Evolutionary conservation across 2,797 vertebrate genomes (phyloP), one percentile per base, ranked within the genome.

Genomic region (Carapus acus): DNA sequence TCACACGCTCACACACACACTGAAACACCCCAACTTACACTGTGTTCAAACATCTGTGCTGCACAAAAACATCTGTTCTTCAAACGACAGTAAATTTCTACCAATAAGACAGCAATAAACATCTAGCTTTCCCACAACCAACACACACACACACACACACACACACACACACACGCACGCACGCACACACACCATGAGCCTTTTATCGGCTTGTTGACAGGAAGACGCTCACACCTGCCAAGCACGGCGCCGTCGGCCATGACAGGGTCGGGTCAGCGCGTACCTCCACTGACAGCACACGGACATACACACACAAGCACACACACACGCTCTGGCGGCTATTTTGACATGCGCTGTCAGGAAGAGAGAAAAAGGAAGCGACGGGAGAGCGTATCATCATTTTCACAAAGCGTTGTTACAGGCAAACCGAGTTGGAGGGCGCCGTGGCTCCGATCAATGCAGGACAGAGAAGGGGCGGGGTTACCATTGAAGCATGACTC

Each of bases 371-470:
- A 58, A 50, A 75, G 60, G 55, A 57, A 51, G 45, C 8, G 12
- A 62, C 70, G 38, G 58, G 57, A 73, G 66, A 69, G 76, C 71
- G 79, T 77, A n/a, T n/a, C n/a, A n/a, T n/a, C n/a, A n/a, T n/a
- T n/a, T n/a, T n/a, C n/a, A n/a, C n/a, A n/a, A n/a, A n/a, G n/a
- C n/a, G 78, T 76, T 65, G 60, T 49, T 66, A 49, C 34, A 40
- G 34, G 49, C 46, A 42, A 40, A 33, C 38, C 36, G 11, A 12
- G 37, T 2, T 7, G 57, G 59, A 51, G 64, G 22, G 65, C 45
- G 48, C 69, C 31, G 39, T 46, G 40, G 63, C 39, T 71, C 66
- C 44, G 70, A 78, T 73, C 67, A 77, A 54, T 63, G 41, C n/a
- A n/a, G n/a, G n/a, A n/a, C n/a, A n/a, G n/a, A n/a, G n/a, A n/a